Evolutionary conservation across 2,888 invertebrate species (phyloP).

Genomic region (Drosophila bunnanda): DNA sequence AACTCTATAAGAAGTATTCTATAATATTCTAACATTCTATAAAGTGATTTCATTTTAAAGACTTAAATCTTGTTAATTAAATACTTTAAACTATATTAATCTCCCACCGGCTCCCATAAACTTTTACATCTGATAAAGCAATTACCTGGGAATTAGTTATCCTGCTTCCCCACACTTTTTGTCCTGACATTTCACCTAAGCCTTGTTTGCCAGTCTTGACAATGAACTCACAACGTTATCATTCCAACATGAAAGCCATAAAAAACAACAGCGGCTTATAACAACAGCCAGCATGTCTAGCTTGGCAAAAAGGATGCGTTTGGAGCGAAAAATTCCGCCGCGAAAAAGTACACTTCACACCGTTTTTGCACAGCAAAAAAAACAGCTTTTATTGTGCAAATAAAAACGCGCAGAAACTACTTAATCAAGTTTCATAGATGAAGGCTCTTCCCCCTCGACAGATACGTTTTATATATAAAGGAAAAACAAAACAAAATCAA

Average conservation of each 20-base stretch:
- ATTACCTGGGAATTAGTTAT: neutral
- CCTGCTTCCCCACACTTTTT: neutral
- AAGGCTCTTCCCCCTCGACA: slow-evolving; percentile 40
- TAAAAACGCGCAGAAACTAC: slow-evolving; percentile 82
- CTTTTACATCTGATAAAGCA: slow-evolving; percentile 16
- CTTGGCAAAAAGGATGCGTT: slow-evolving; percentile 32
- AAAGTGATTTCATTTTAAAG: neutral
- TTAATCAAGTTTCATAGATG: slow-evolving; percentile 78
- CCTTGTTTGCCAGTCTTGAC: slow-evolving; percentile 66
- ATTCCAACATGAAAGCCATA: slow-evolving; percentile 62
- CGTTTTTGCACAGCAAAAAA: slow-evolving; percentile 50
- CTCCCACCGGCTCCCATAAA: neutral
- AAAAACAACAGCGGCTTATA: slow-evolving; percentile 70
- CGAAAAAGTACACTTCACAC: slow-evolving; percentile 66
- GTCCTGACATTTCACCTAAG: slow-evolving; percentile 57
- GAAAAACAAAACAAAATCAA: slow-evolving; percentile 52
- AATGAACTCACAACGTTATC: slow-evolving; percentile 74
- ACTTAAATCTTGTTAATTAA: neutral
- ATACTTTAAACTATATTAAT: neutral
- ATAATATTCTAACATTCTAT: too few species aligned
- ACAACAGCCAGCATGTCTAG: slow-evolving; percentile 65
- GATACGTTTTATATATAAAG: slow-evolving; percentile 57
- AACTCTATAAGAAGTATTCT: neutral
- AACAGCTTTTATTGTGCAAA: slow-evolving; percentile 78
- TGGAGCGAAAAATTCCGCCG: slow-evolving; percentile 2